Evolutionary conservation across 2,888 invertebrate genomes (phyloP), one percentile per base, ranked within the genome.

Genomic region (Torymus texanus): DNA sequence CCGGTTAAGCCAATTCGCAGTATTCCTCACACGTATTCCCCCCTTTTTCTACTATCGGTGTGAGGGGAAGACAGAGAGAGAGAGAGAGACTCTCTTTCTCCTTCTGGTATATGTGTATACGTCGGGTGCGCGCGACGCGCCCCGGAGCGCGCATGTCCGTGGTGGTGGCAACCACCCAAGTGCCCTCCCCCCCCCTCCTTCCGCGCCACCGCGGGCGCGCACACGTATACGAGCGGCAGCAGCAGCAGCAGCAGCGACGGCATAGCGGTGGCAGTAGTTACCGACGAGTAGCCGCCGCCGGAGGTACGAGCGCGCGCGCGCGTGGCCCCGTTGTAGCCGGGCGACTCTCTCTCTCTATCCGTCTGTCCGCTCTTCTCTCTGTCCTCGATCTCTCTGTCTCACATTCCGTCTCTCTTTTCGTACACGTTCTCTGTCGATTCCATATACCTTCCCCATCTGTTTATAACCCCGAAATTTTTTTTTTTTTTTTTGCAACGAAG

Each of bases 281-380:
- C 78, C 75, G 78, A 72, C 78, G 81, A 81, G 81, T 75, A 65
- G 78, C 75, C 80, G 66, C 67, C 65, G 63, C 50, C 72, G 78
- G 51, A 78, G 78, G 41, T 41, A 41, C 41, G 41, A 41, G 78
- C 75, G 72, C 75, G 29, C 53, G n/a, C 68, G 41, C 41, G 41
- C 41, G 41, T 8, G 41, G 8, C 41, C 41, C 41, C 41, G 8
- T 41, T 41, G 41, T 41, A 41, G 41, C 41, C 41, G 41, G 41
- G 41, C 41, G 41, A 41, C 8, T 41, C 41, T 41, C 41, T 29
- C 2, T 41, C 41, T 41, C 41, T 29, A 5, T 41, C 41, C 10
- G 41, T 41, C 41, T 41, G 41, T 41, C 41, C 41, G 41, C 41
- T 41, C 41, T 41, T 41, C 41, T 41, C 41, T 41, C 41, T 41